Conservation (phyloP, 2,888 invertebrate genomes). For the Campoplex nolae region DNA sequence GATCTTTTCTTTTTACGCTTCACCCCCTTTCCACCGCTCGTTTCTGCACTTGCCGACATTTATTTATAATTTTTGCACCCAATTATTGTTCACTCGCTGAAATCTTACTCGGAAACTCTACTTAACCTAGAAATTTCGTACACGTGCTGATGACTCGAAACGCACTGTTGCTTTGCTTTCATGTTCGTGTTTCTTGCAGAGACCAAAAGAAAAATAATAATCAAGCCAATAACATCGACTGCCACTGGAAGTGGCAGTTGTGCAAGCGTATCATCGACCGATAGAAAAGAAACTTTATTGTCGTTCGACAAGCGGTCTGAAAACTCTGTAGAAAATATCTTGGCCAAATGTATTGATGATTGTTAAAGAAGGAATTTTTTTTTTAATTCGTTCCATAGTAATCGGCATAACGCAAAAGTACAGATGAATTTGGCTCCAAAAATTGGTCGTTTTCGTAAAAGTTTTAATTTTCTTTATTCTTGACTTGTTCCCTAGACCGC, state of each 20-base stretch:
- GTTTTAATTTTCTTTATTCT: neutral
- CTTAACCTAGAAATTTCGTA: constrained; percentile 22
- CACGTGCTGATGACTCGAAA: neutral
- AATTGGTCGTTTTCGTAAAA: neutral
- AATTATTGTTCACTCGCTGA: neutral
- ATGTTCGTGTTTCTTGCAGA: neutral
- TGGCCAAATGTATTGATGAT: neutral
- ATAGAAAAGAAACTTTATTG: neutral
- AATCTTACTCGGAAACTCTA: neutral
- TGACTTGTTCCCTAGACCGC: neutral
- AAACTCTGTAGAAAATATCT: too few species aligned
- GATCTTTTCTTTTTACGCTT: constrained; percentile 89
- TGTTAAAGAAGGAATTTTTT: neutral
- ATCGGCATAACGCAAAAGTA: neutral
- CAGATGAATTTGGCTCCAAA: neutral
- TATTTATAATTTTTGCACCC: neutral
- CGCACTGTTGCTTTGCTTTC: too few species aligned
- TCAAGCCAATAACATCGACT: neutral
- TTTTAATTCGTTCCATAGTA: neutral
- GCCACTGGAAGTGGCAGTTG: neutral
- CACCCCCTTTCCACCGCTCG: constrained; percentile 76
- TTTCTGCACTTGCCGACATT: constrained; percentile 22
- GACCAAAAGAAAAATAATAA: neutral
- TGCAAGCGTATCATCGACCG: neutral
- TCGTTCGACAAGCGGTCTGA: too few species aligned